Evolutionary conservation across 35 echinoderm and acorn worm genomes (phyloP), one percentile per base, ranked within the genome.

Genomic region (Amphiura filiformis): DNA sequence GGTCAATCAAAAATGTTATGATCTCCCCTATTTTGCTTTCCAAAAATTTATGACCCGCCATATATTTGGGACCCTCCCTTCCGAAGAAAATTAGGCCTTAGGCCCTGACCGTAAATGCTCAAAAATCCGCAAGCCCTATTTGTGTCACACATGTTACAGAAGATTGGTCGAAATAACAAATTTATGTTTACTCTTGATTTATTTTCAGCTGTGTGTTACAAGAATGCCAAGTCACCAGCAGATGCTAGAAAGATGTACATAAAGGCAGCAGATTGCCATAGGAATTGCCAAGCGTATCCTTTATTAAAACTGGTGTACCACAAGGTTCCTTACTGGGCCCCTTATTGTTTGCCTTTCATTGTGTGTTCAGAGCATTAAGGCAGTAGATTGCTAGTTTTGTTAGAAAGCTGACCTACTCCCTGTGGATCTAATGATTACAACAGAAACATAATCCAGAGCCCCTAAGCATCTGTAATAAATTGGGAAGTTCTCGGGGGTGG

Each of bases 261-360:
- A 13, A 94, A 94, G 35, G 92, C 96, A 37, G 96, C 93, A 20
- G 89, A 94, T 17, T 85, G 83, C n/a, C 93, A 94, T 75, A 77
- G 84, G 38, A 89, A 88, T 31, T 91, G 90, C 84, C 91, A 93
- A 83, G 96, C 92, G 96, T 99, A 99, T 89, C 83, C 84, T 95
- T 95, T 90, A 33, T 17, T 23, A 9, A 9, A 47, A 47, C 4
- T 9, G 41, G 4, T 47, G 17, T 47, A 47, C 41, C 17, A 31
- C 75, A 13, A 15, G 13, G 13, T 13, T 61, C 13, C 56, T 61
- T n/a, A 13, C n/a, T 61, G 56, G n/a, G n/a, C n/a, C n/a, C n/a
- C n/a, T n/a, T n/a, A n/a, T n/a, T n/a, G n/a, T n/a, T n/a, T n/a
- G n/a, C n/a, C 56, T 14, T 61, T 13, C 13, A 61, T 61, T n/a